These are phyloP conservation scores for Ranitomeya imitator DNA, from an alignment of 2,113 vertebrate species.

Conservation along the genomic window DNA sequence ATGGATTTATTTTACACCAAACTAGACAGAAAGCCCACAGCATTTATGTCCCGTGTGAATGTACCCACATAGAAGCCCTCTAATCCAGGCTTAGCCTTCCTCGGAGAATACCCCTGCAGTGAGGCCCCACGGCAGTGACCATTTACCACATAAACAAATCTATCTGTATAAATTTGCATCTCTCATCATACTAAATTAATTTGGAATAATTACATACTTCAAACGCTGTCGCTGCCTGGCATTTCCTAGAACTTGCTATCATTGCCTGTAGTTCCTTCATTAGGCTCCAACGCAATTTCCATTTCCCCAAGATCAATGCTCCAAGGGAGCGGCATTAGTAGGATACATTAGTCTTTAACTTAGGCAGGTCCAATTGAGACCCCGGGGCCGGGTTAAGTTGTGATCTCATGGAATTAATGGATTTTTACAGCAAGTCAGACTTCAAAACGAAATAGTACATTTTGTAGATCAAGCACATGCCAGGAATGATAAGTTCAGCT, in stretches of 20 bases:
- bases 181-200: neutral
- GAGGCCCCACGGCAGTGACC: neutral
- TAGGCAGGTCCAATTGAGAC: neutral
- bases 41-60: too few species aligned
- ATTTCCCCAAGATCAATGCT: constrained; percentile 20
- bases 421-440: constrained; percentile 13
- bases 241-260: neutral
- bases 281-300: neutral
- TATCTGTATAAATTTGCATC: constrained; percentile 1
- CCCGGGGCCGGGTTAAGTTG: neutral
- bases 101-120: neutral
- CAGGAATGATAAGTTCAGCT: neutral
- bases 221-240: neutral
- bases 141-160: neutral
- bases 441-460: neutral
- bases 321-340: constrained; percentile 1
- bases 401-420: constrained; percentile 21
- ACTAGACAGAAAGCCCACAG: too few species aligned
- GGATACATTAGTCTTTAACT: constrained; percentile 14
- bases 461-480: constrained; percentile 1
- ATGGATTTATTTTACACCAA: too few species aligned
- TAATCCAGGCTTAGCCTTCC: neutral
- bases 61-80: neutral
- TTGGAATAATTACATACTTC: neutral
- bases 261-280: constrained; percentile 11